Base-by-base conservation (phyloP, 2,888 invertebrate genomes). In the Orthonevra nobilis region DNA sequence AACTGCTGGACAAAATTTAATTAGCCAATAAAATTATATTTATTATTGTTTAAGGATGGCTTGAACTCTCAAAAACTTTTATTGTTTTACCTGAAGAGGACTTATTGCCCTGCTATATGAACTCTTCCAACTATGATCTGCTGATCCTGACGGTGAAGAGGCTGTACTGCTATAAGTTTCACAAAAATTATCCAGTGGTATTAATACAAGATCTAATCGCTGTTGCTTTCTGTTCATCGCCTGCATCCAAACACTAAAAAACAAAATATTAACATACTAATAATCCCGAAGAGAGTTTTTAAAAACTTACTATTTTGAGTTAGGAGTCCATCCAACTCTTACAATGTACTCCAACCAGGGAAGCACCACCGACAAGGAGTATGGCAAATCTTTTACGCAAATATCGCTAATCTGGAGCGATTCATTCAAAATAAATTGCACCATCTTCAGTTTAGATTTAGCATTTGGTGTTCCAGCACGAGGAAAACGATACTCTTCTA, bases 261-360 rank as follows among this genome's bases (percentile, higher is more conserved):
- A 46, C 42, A 26, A 20, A n/a, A 30, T 23, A n/a, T n/a, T n/a
- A n/a, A n/a, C n/a, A n/a, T n/a, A n/a, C n/a, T n/a, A n/a, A n/a
- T n/a, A n/a, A n/a, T n/a, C n/a, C n/a, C n/a, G n/a, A n/a, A n/a
- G n/a, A n/a, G 23, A 23, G 23, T 23, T 23, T 23, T 5, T 4
- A 10, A 9, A 6, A 3, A 91, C 94, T 92, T 89, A 97, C 97
- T 92, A 94, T 84, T 94, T 92, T 20, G 96, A 95, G 86, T 96
- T 95, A 0, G 96, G 95, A 0, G 96, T 96, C 98, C 99, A 99
- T 0, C 98, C 98, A 9, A 95, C 96, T 82, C 99, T 90, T 0
- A 97, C 96, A 81, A 99, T 91, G 89, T 99, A 99, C 86, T 99
- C 99, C 90, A 95, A 93, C 95, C 96, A 96, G 0, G 97, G 95